A percentile compares a stretch with the other conserved stretches of the same genome.
phyloP scores from a whole-genome alignment of 1,140 invertebrate species.

The Trachelipus rathkii region DNA sequence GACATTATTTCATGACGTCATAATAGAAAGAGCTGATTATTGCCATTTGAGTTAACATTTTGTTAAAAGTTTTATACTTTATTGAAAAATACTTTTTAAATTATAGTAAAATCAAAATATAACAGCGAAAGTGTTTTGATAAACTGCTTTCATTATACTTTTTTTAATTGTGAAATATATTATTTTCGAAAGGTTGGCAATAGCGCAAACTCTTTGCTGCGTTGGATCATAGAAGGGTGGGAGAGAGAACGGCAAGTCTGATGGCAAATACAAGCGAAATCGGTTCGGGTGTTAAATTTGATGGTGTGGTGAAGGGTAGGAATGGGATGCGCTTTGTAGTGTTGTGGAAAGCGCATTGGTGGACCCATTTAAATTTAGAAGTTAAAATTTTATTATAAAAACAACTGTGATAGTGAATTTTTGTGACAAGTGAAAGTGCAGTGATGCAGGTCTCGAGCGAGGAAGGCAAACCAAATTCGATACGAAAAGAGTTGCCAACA shows the following conservation, averaged over 20 bases:
- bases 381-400: not conserved
- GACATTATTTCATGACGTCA: not conserved
- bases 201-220: not conserved
- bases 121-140: not conserved
- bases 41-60: not conserved
- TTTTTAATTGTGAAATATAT: not conserved
- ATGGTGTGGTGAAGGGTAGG: constrained; percentile 5
- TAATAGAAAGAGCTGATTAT: not conserved
- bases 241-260: constrained; percentile 1
- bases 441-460: not conserved
- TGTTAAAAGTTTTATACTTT: not conserved
- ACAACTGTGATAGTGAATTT: not conserved
- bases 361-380: not conserved
- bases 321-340: not conserved
- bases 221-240: constrained; percentile 1
- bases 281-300: not conserved
- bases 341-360: not conserved
- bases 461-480: not conserved
- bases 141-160: not conserved
- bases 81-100: not conserved
- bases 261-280: not conserved
- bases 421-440: not conserved
- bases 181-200: constrained; percentile 8
- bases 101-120: not conserved
- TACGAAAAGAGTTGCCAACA: not conserved